phyloP scores from a whole-genome alignment of 2,797 vertebrate genomes.

The Brachyrhaphis roseni region DNA sequence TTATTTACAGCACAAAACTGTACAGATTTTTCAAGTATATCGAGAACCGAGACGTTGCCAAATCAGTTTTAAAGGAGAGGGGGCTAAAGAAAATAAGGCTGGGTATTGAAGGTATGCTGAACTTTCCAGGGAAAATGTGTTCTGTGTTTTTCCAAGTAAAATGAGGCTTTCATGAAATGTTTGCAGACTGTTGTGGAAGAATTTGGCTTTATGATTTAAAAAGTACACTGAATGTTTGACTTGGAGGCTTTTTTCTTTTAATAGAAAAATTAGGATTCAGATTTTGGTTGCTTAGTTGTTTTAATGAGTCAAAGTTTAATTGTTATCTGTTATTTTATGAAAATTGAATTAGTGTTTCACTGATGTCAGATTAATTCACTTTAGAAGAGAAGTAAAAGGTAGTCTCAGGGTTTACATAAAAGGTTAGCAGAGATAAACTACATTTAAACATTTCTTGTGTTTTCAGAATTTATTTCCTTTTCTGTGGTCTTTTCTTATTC shows the following conservation, averaged over 20 bases:
- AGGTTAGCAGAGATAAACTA: not conserved
- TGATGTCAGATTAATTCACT: not conserved
- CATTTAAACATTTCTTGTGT: not conserved
- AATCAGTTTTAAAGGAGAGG: conserved; percentile 96
- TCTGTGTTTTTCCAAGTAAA: not conserved
- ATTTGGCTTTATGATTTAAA: not conserved
- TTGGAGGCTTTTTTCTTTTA: not conserved
- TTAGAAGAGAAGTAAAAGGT: not conserved
- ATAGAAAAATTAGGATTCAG: not conserved
- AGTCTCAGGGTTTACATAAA: not conserved
- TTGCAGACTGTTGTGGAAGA: not conserved
- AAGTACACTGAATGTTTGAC: not conserved
- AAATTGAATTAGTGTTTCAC: not conserved
- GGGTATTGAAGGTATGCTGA: conserved; percentile 94
- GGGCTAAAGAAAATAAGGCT: conserved; percentile 98
- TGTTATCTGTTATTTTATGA: not conserved
- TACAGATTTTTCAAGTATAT: conserved; percentile 99
- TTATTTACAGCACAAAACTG: conserved; percentile 99
- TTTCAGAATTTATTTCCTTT: not conserved
- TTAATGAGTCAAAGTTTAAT: not conserved
- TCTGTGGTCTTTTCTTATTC: not conserved
- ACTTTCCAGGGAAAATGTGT: not conserved
- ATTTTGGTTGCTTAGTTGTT: not conserved
- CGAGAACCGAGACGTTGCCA: conserved; percentile 98
- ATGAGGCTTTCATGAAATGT: not conserved